Conservation (phyloP, 2,797 vertebrate species). For the Rhincodon typus region DNA sequence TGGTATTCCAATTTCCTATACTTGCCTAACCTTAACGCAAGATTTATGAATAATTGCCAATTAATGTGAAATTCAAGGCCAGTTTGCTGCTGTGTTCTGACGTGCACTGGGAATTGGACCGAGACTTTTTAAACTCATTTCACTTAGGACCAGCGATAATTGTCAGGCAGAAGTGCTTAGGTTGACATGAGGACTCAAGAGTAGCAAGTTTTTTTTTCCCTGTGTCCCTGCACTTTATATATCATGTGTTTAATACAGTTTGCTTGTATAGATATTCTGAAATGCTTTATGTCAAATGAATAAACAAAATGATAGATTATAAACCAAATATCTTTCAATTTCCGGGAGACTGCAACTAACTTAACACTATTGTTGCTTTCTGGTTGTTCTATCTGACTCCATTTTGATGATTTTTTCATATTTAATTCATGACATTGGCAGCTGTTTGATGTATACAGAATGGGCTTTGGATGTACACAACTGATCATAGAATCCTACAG, state of each 20-base stretch:
- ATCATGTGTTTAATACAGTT: background rate
- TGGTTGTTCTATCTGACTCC: background rate
- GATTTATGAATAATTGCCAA: conserved; percentile 27
- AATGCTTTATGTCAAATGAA: background rate
- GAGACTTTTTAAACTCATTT: conserved; percentile 21
- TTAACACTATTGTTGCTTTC: background rate
- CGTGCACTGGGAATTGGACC: background rate
- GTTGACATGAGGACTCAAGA: background rate
- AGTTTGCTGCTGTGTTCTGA: background rate
- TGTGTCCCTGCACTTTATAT: background rate
- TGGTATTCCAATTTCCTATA: background rate
- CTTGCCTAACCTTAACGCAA: background rate
- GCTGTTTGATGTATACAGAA: background rate
- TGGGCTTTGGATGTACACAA: background rate
- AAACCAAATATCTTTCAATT: background rate
- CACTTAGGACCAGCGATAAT: background rate
- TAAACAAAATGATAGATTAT: background rate
- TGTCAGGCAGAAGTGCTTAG: background rate
- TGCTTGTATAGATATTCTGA: background rate
- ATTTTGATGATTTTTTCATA: background rate
- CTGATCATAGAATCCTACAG: background rate
- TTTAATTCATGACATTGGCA: background rate
- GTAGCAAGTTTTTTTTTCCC: background rate
- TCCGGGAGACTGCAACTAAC: background rate
- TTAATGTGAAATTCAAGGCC: background rate